Evolutionary conservation across 2,113 vertebrate species (phyloP), one percentile per base, ranked within the genome.

Genomic region (Micronisus gabar): DNA sequence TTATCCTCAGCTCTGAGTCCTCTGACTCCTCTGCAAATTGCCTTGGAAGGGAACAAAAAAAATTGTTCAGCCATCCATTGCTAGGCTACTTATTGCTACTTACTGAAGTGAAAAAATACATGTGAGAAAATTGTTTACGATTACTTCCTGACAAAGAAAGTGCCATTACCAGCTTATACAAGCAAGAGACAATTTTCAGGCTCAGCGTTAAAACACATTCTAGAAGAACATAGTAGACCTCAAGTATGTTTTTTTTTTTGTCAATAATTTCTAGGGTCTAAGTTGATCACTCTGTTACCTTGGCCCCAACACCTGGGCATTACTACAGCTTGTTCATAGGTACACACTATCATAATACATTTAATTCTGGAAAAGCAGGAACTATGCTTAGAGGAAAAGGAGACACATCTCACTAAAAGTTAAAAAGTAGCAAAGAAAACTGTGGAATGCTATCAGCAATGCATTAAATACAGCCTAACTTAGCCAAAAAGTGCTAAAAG

Each of bases 1-100:
- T 96, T 88, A 93, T 90, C 95, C 63, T 87, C 76, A 63, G 43
- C n/a, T 88, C 27, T 94, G 87, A 93, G 59, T 67, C 41, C 68
- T 84, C 80, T 88, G 79, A 96, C 26, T 88, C 41, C 65, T 85
- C 86, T 94, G 53, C 34, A 96, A 96, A 93, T 73, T 94, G 61
- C 47, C 70, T 93, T 81, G 16, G 30, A 81, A 89, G 20, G 25
- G 34, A 50, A 63, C 62, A 78, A 67, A 43, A 76, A 40, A 80
- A n/a, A 36, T 34, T 59, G 34, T 59, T 91, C 58, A 87, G 34
- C 70, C 62, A 73, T 59, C 61, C 81, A 86, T 68, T 93, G 23
- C 63, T 89, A 61, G 55, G 43, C 27, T 92, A 55, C 56, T 92
- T 93, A 83, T 25, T 76, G 71, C 45, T 83, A 76, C 53, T 88